A percentile compares a stretch with the other conserved stretches of the same genome.
Conservation (phyloP, 2,888 invertebrate genomes). For the Mantis religiosa region DNA sequence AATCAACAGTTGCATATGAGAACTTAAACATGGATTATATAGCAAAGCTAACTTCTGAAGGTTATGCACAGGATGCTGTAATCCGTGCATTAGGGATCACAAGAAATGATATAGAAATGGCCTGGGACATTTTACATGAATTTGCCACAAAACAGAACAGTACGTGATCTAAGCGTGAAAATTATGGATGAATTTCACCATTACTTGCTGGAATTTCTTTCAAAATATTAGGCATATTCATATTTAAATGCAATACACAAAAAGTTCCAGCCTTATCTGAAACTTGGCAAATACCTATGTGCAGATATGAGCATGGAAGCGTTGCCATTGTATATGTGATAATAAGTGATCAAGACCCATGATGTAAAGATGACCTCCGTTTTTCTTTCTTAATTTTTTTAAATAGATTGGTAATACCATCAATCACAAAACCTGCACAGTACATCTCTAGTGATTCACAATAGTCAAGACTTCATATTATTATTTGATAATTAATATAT, state of each 20-base stretch:
- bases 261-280: neutral
- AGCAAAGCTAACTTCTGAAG: conserved; percentile 80
- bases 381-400: neutral
- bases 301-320: neutral
- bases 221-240: neutral
- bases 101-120: conserved; percentile 91
- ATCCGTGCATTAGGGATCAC: conserved; percentile 89
- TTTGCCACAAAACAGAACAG: conserved; percentile 64
- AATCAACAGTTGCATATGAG: conserved; percentile 60
- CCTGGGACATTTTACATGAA: conserved; percentile 88
- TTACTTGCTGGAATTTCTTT: neutral
- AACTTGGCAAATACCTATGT: neutral
- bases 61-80: conserved; percentile 86
- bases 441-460: neutral
- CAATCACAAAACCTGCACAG: neutral
- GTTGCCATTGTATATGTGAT: neutral
- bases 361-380: neutral
- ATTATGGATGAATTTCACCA: neutral
- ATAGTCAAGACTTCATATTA: neutral
- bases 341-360: neutral
- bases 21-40: conserved; percentile 90
- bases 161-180: conserved; percentile 24
- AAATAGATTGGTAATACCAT: neutral
- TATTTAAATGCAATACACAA: neutral
- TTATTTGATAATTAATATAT: neutral